Evolutionary conservation across 2,888 invertebrate species (phyloP).

Genomic region (Eupithecia abbreviata): DNA sequence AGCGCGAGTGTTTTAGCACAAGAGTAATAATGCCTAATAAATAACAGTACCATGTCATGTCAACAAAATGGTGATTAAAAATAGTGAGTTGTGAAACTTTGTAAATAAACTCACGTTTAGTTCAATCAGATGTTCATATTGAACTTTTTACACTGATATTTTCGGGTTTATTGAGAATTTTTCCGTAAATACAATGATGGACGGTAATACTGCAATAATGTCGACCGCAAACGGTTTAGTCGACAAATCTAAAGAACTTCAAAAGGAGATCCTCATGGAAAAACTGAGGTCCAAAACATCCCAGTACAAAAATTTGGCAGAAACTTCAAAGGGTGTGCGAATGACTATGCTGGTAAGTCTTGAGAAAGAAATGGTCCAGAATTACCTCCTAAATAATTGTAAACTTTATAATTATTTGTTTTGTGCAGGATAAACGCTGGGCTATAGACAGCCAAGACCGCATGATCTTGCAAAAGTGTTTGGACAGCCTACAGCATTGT

Average conservation of each 20-base stretch:
- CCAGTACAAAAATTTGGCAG: constrained; percentile 91
- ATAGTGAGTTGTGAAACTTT: constrained; percentile 19
- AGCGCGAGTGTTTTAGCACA: background rate
- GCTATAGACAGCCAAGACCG: constrained; percentile 93
- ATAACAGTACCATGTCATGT: background rate
- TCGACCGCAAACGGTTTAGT: constrained; percentile 64
- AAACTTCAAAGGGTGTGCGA: constrained; percentile 94
- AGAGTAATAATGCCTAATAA: background rate
- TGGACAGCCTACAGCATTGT: constrained; percentile 96
- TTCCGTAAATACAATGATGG: constrained; percentile 63
- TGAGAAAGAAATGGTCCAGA: no score
- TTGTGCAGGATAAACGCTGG: constrained; percentile 92
- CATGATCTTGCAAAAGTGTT: constrained; percentile 93
- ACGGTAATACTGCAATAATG: constrained; percentile 66
- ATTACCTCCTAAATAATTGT: background rate
- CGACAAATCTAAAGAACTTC: constrained; percentile 82
- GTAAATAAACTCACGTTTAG: constrained; percentile 44
- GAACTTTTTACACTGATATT: constrained; percentile 54
- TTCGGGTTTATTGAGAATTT: constrained; percentile 47
- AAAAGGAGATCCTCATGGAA: constrained; percentile 95
- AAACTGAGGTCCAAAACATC: constrained; percentile 92
- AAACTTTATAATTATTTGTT: constrained; percentile 14
- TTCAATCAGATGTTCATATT: constrained; percentile 58
- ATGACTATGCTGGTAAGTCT: constrained; percentile 91
- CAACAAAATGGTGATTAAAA: constrained; percentile 17